Base-by-base conservation (phyloP, 2,797 vertebrate genomes). In the Spheniscus humboldti region DNA sequence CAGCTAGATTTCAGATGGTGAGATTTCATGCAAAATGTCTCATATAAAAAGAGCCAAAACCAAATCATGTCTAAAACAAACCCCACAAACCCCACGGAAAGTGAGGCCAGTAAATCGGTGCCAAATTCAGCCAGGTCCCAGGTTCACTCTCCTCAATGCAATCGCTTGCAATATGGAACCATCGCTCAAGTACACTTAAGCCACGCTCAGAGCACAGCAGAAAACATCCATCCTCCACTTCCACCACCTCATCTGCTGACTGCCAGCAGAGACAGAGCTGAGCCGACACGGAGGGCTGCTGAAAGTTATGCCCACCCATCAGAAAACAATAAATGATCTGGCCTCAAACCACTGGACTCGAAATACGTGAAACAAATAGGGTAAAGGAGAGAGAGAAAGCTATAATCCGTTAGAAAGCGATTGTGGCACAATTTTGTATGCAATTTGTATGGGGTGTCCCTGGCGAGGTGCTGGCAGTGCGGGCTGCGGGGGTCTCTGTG, bases 391-490 rank as follows among this genome's bases (percentile, higher is more conserved):
- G 27, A 48, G n/a, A 39, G 39, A 60, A 39, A 37, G n/a, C 9
- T 8, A 33, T 4, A 33, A 28, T 14, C 30, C 31, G 19, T 31
- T 64, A 63, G 56, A 37, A 63, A 28, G 50, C 4, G 6, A 11
- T 1, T 5, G 28, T 2, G 7, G 56, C 50, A 33, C 8, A 2
- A 6, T 24, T 56, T 43, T 50, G 22, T 14, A 37, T 2, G 3
- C 27, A 2, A 6, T 5, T 10, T 7, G 14, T 12, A 28, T 1
- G 1, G 47, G 23, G 30, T 11, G n/a, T 18, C 31, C 25, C 35
- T 7, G 27, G 33, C 0, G 3, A 47, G 35, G 18, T 11, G 41
- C 30, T 17, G n/a, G 41, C 18, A 6, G 57, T 4, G 1, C n/a
- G 12, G 35, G 35, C 14, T 18, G 35, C 3, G 27, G 48, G 47